Base-by-base conservation (phyloP, 1,140 invertebrate species). In the Anastrepha ludens region DNA sequence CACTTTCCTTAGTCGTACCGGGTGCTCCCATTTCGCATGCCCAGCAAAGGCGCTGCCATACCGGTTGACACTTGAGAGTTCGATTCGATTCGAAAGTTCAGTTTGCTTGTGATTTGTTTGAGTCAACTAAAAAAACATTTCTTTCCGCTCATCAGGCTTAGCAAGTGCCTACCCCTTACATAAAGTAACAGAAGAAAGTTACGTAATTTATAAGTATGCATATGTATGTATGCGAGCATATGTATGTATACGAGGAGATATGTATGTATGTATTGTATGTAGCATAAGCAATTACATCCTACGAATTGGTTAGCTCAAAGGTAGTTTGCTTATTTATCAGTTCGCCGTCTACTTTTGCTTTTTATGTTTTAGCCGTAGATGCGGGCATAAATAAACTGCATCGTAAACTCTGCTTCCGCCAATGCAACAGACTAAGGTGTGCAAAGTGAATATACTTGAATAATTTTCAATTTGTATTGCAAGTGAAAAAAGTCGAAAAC, bases 371-470 rank as follows among this genome's bases (percentile, higher is more conserved):
- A 64, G 9, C 62, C 59, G 29, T 29, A 29, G 29, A 29, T 29
- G 1, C 29, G 29, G 29, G 29, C 29, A 29, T 29, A 29, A 60
- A 60, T 60, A 11, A 60, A 60, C 59, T 60, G 17, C 60, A 62
- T 2, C 60, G 20, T 7, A 62, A 62, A 64, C 1, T 1, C n/a
- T 20, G n/a, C n/a, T 64, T 64, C 62, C 62, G 20, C 62, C 5
- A 20, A 64, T 64, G 62, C 62, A 20, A 64, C 62, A 64, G n/a
- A n/a, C 20, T 64, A 64, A 64, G 0, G 17, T 2, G 62, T 20
- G 62, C 62, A 29, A 64, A 64, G n/a, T 64, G 17, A 64, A 64
- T 64, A 64, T 20, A 20, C 62, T 64, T 64, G 62, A 64, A 64
- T 20, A n/a, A 64, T 20, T 64, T 64, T 64, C 62, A 64, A 62